A percentile compares a stretch with the other conserved stretches of the same genome.
These are phyloP conservation scores for Anolis sagrei DNA, from an alignment of 2,113 vertebrate genomes.

Conservation along the genomic window DNA sequence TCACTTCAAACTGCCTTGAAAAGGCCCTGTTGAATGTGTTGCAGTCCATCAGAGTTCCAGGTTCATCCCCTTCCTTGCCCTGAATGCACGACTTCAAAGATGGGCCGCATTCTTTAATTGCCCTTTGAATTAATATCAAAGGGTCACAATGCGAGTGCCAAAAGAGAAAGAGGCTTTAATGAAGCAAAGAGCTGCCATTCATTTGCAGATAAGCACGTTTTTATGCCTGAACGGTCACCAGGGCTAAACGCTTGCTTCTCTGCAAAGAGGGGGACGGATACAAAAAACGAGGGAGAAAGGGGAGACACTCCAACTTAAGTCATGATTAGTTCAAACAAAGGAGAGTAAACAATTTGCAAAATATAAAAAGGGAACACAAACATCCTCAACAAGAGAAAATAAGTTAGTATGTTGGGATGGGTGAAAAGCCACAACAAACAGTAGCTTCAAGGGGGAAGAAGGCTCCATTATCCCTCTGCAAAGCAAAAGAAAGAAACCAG, in stretches of 20 bases:
- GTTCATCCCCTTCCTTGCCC: conserved; percentile 94
- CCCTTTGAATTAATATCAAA: conserved; percentile 99
- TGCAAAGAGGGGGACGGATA: conserved; percentile 73
- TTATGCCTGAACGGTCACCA: conserved; percentile 85
- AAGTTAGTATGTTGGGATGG: conserved; percentile 58
- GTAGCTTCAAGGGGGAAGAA: conserved; percentile 27
- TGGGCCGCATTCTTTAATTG: conserved; percentile 99
- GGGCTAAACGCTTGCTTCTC: conserved; percentile 67
- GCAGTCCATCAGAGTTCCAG: conserved; percentile 97
- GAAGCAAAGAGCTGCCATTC: conserved; percentile 99
- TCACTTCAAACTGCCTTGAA: conserved; percentile 97
- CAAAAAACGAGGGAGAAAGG: conserved; percentile 56
- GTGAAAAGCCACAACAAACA: conserved; percentile 33
- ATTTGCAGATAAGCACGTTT: conserved; percentile 99
- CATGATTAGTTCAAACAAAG: conserved; percentile 86
- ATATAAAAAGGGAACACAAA: conserved; percentile 54
- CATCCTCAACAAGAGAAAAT: conserved; percentile 69
- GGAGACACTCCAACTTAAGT: conserved; percentile 68
- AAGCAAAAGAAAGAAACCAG: background rate
- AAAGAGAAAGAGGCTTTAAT: conserved; percentile 99
- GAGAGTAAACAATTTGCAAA: conserved; percentile 79
- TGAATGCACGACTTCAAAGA: conserved; percentile 98
- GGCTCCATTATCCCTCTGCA: conserved; percentile 42
- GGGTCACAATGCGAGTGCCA: conserved; percentile 99
- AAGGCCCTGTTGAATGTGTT: conserved; percentile 91